Percentiles rank a stretch among this genome's conserved stretches.
Evolutionary conservation across 2,113 vertebrate genomes (phyloP).

Genomic region (Reinhardtius hippoglossoides): DNA sequence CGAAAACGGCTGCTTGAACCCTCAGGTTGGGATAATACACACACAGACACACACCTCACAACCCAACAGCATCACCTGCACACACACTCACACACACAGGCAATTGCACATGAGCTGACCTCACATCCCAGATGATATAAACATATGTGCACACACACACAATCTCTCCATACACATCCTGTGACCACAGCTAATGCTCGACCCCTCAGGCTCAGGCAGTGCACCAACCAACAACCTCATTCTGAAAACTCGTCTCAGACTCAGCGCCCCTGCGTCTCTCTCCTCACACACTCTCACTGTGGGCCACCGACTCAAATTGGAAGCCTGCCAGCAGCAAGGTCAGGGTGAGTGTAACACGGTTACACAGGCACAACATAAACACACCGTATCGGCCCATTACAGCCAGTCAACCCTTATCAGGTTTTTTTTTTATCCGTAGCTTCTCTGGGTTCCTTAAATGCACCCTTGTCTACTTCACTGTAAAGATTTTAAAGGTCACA

Average conservation of each 20-base stretch:
- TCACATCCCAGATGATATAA: slow-evolving; percentile 9
- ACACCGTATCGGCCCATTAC: slow-evolving; percentile 40
- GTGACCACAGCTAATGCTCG: slow-evolving; percentile 31
- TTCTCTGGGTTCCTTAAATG: slow-evolving; percentile 29
- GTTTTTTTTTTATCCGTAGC: neutral
- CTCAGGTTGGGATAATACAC: slow-evolving; percentile 23
- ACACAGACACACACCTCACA: slow-evolving; percentile 36
- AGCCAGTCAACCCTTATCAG: slow-evolving; percentile 1
- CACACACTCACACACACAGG: slow-evolving; percentile 30
- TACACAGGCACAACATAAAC: slow-evolving; percentile 42
- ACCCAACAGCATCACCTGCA: neutral
- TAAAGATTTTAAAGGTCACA: slow-evolving; percentile 44
- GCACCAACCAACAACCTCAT: slow-evolving; percentile 39
- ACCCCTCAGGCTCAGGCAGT: slow-evolving; percentile 44
- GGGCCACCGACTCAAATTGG: slow-evolving; percentile 55
- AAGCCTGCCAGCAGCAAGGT: slow-evolving; percentile 60
- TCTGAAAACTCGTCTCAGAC: slow-evolving; percentile 42
- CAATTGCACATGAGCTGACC: slow-evolving; percentile 6
- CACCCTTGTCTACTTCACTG: slow-evolving; percentile 18
- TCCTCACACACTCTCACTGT: slow-evolving; percentile 33
- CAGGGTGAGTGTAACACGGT: slow-evolving; percentile 41
- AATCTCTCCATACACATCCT: slow-evolving; percentile 4
- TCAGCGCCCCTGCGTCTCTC: slow-evolving; percentile 17
- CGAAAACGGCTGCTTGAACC: slow-evolving; percentile 27
- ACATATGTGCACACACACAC: slow-evolving; percentile 18